Conservation (phyloP, 2,113 vertebrate genomes). For the Gopherus flavomarginatus region DNA sequence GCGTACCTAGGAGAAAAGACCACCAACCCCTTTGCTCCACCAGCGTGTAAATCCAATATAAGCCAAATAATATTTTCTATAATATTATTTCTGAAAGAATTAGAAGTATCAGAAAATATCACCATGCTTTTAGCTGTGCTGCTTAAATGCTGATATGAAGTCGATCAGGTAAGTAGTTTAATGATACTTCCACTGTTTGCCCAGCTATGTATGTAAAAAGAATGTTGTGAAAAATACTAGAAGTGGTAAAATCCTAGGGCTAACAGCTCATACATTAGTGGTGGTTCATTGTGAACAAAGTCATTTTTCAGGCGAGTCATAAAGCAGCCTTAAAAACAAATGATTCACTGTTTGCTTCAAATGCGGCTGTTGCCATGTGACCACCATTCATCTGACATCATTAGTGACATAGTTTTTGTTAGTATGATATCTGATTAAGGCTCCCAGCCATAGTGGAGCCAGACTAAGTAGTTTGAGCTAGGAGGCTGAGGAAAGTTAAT, state of each 20-base stretch:
- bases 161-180: constrained; percentile 58
- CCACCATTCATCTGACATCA: constrained; percentile 82
- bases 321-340: constrained; percentile 80
- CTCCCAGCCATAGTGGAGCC: constrained; percentile 82
- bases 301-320: constrained; percentile 82
- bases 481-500: constrained; percentile 81
- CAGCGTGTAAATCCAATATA: constrained; percentile 48
- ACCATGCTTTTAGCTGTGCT: constrained; percentile 45
- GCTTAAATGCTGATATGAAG: constrained; percentile 38
- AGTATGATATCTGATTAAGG: constrained; percentile 81
- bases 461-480: constrained; percentile 76
- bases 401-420: constrained; percentile 77
- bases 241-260: constrained; percentile 63
- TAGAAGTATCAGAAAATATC: constrained; percentile 56
- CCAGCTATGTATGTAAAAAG: constrained; percentile 49
- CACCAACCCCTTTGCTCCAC: not conserved
- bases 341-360: constrained; percentile 78
- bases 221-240: constrained; percentile 46
- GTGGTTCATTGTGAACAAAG: constrained; percentile 77
- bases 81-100: constrained; percentile 50
- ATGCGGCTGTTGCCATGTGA: constrained; percentile 72
- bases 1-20: constrained; percentile 1
- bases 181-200: constrained; percentile 60
- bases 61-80: constrained; percentile 57
- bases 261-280: constrained; percentile 77